Percentiles rank a stretch among this genome's conserved stretches.
phyloP scores from a whole-genome alignment of 2,797 vertebrate species.

The Danionella dracula region DNA sequence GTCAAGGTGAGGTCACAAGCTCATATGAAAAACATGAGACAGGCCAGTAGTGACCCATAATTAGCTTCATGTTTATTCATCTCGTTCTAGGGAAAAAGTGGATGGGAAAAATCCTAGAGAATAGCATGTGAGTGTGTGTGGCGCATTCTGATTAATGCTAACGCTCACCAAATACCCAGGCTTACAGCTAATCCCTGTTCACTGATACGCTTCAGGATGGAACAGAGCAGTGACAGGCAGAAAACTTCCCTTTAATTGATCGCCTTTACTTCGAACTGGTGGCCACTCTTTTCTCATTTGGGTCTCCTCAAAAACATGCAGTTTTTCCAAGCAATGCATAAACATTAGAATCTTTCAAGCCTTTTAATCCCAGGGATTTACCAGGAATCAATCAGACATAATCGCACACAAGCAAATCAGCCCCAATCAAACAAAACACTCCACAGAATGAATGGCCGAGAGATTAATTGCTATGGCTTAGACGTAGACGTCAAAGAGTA shows the following conservation, averaged over 20 bases:
- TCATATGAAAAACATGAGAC: constrained; percentile 62
- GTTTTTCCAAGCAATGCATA: constrained; percentile 49
- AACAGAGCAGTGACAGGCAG: constrained; percentile 45
- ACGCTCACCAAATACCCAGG: constrained; percentile 50
- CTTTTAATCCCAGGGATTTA: constrained; percentile 50
- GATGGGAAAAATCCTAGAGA: background rate
- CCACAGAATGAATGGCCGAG: constrained; percentile 33
- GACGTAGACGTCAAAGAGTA: background rate
- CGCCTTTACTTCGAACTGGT: constrained; percentile 22
- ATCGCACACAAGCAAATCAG: constrained; percentile 23
- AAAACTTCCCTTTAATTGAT: constrained; percentile 46
- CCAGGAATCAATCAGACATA: constrained; percentile 51
- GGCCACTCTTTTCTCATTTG: constrained; percentile 4
- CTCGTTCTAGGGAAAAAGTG: constrained; percentile 23
- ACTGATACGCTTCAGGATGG: constrained; percentile 55
- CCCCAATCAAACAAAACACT: constrained; percentile 41
- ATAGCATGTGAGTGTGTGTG: background rate
- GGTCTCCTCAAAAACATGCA: constrained; percentile 6
- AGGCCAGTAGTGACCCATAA: constrained; percentile 30
- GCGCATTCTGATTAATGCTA: constrained; percentile 50
- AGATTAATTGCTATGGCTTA: constrained; percentile 7
- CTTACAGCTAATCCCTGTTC: constrained; percentile 60
- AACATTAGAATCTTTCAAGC: constrained; percentile 48
- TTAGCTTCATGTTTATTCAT: constrained; percentile 54
- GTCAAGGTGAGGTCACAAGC: constrained; percentile 59